Conservation (phyloP, 2,113 vertebrate genomes). For the Probosciger aterrimus region DNA sequence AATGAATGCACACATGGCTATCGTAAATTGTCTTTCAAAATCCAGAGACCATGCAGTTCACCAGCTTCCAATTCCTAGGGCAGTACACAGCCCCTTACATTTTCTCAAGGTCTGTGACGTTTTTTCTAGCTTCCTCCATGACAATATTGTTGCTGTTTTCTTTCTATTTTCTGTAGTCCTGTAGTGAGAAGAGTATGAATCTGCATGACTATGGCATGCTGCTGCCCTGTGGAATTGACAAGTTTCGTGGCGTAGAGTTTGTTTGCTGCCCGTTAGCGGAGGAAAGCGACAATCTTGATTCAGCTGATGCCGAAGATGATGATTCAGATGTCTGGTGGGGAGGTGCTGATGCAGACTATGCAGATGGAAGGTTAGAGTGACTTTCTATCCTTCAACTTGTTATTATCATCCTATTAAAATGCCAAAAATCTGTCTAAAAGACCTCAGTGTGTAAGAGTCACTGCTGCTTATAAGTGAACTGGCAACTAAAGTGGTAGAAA, state of each 20-base stretch:
- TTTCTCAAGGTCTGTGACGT: neutral
- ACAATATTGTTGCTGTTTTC: neutral
- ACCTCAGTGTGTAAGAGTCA: neutral
- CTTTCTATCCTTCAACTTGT: neutral
- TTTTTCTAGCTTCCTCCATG: neutral
- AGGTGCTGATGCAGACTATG: slow-evolving; percentile 90
- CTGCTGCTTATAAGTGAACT: neutral
- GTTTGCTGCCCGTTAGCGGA: slow-evolving; percentile 88
- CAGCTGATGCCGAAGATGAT: slow-evolving; percentile 86
- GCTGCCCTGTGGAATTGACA: slow-evolving; percentile 94
- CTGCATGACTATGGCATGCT: slow-evolving; percentile 97
- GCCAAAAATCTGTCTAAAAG: neutral
- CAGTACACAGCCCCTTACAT: fast-evolving
- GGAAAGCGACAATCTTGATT: slow-evolving; percentile 84
- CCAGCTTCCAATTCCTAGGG: neutral
- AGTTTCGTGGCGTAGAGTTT: slow-evolving; percentile 96
- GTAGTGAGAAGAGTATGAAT: slow-evolving; percentile 94
- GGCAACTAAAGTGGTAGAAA: neutral
- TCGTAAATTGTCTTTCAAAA: neutral
- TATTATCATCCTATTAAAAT: neutral
- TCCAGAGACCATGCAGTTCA: neutral
- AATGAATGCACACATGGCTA: neutral
- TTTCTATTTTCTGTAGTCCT: slow-evolving; percentile 77
- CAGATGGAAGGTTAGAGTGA: slow-evolving; percentile 85
- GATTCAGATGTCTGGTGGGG: slow-evolving; percentile 99